A percentile compares a stretch with the other conserved stretches of the same genome.
Evolutionary conservation across 2,113 vertebrate genomes (phyloP).

Genomic region (Pseudonaja textilis): DNA sequence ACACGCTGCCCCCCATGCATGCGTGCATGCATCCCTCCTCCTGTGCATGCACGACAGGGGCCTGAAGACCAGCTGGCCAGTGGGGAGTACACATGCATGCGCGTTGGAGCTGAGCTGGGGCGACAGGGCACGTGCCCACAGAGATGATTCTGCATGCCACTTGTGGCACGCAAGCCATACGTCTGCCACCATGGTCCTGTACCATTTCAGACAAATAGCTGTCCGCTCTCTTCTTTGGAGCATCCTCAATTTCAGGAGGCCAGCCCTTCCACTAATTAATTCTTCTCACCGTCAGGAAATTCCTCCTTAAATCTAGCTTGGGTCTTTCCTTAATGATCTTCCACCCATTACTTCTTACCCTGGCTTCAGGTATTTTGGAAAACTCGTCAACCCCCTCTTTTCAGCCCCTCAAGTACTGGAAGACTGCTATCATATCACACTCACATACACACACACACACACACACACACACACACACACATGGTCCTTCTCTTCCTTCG

Average conservation of each 20-base stretch:
- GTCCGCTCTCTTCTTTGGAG: background rate
- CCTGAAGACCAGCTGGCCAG: too few relatives aligned
- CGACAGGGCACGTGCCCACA: too few relatives aligned
- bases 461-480: background rate
- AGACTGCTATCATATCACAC: background rate
- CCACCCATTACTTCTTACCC: background rate
- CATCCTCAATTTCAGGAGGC: background rate
- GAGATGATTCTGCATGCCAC: too few relatives aligned
- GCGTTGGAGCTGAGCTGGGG: too few relatives aligned
- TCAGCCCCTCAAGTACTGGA: background rate
- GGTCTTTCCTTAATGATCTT: background rate
- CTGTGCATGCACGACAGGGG: too few relatives aligned
- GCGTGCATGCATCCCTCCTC: too few relatives aligned
- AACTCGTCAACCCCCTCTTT: background rate
- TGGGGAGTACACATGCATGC: too few relatives aligned
- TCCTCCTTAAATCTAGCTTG: background rate
- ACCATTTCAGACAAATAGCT: background rate
- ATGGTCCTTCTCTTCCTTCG: background rate
- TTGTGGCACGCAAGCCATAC: too few relatives aligned
- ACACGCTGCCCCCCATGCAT: too few relatives aligned
- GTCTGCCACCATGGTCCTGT: too few relatives aligned
- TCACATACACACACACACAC: background rate
- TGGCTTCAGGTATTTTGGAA: background rate
- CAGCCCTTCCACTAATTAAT: background rate
- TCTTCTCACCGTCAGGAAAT: background rate